phyloP scores from a whole-genome alignment of 2,797 vertebrate species.

The Galagoides demidoff region DNA sequence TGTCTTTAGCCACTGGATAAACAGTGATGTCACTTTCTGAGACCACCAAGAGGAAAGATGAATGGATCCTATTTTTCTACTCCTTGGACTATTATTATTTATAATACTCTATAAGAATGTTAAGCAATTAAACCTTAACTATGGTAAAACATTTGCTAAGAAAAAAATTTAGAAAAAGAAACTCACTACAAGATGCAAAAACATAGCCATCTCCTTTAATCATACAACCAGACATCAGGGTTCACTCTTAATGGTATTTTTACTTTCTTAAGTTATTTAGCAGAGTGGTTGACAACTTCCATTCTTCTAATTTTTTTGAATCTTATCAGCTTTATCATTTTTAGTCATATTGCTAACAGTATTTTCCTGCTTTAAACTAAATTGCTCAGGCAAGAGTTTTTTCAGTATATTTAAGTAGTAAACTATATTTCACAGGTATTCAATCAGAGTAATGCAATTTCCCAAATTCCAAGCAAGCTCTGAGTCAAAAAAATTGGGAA shows the following conservation, averaged over 20 bases:
- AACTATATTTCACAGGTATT: neutral
- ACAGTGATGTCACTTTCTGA: neutral
- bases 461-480: constrained; percentile 41
- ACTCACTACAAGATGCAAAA: neutral
- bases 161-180: constrained; percentile 22
- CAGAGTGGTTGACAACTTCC: neutral
- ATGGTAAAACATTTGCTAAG: neutral
- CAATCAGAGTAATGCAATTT: constrained; percentile 35
- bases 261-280: neutral
- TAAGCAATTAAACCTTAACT: constrained; percentile 3
- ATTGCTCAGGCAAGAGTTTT: neutral
- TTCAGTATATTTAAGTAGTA: neutral
- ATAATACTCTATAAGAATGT: neutral
- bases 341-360: neutral
- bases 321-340: neutral
- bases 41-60: neutral
- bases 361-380: constrained; percentile 23
- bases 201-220: neutral
- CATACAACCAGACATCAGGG: neutral
- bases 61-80: constrained; percentile 20
- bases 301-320: neutral
- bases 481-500: neutral
- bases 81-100: neutral
- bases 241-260: neutral
- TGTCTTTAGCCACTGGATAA: neutral